Base-by-base conservation (phyloP, 1,140 invertebrate genomes). In the Argopecten irradians region DNA sequence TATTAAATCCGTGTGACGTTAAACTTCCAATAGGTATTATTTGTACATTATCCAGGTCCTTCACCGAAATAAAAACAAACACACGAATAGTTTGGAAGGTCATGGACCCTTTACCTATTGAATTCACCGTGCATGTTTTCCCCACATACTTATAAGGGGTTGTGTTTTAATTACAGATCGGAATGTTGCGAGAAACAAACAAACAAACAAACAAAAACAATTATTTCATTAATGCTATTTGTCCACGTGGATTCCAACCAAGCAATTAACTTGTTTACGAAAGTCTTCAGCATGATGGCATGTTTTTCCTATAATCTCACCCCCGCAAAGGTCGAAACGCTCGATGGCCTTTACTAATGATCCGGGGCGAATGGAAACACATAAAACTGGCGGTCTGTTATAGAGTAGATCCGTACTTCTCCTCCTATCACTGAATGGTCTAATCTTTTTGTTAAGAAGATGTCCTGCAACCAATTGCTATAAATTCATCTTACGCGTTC, bases 171-270 rank as follows among this genome's bases (percentile, higher is more conserved):
- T 71, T 71, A 71, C 55, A 71, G n/a, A 71, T 28, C 8, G 55
- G 55, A 71, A 71, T 71, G 22, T 71, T 28, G 55, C n/a, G 22
- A n/a, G 5, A n/a, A 71, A n/a, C 22, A 71, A 71, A 71, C 55
- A 55, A n/a, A n/a, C n/a, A n/a, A n/a, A 55, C 43, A 71, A n/a
- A 71, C 55, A 46, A 46, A 71, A 71, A 71, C 55, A 71, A 71
- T 8, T n/a, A 71, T n/a, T 28, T 71, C 28, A 71, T 71, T 71
- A 28, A 3, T 5, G 9, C 22, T 28, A 22, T 28, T n/a, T 71
- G 55, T 71, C 55, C n/a, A 71, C 28, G 11, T n/a, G 1, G 2
- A 1, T 28, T 28, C 22, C n/a, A 71, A 71, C 55, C n/a, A 55
- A 55, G 3, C 22, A 71, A 71, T 71, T 71, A 71, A 71, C 55